Evolutionary conservation across 2,113 vertebrate species (phyloP), one percentile per base, ranked within the genome.

Genomic region (Spea multiplicata): DNA sequence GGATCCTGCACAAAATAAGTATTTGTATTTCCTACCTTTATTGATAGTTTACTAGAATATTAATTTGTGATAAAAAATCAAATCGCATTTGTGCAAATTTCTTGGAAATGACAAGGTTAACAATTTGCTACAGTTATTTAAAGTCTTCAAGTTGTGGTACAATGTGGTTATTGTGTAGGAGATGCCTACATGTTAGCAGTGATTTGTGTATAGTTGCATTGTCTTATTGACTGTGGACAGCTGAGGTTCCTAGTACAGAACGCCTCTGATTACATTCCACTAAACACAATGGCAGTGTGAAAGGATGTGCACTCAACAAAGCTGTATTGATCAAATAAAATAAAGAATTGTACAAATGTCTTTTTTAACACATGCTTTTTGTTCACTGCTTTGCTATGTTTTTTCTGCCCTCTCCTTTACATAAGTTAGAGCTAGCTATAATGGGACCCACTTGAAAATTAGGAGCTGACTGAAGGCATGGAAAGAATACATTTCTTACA

Each of bases 301-400:
- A 88, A 75, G 69, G 81, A 86, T 83, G 84, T 81, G 86, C 83
- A 85, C 83, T 88, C 87, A 81, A 94, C 93, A 94, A 93, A 92
- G 91, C 86, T 57, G 87, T 89, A 93, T 87, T 94, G 90, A 93
- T 86, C 81, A 85, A 76, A 86, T 89, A 82, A 86, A 89, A 88
- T 85, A 87, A 87, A 85, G 88, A 81, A 87, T 86, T 81, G 79
- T 85, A 91, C 91, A 93, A 91, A 85, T 78, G 87, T 83, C 88
- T 82, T 82, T 91, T 92, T 90, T 85, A 85, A 92, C 90, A 91
- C 87, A 91, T 89, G 83, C 86, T 85, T 85, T 87, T 89, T 94
- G 90, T 93, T 88, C 81, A 59, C 14, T 62, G 45, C 3, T 48
- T 47, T 59, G 55, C 12, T 52, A 7, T 52, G 6, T 52, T 52